Base-by-base conservation (phyloP, 35 echinoderm and acorn worm genomes). In the Ophiothrix spiculata region DNA sequence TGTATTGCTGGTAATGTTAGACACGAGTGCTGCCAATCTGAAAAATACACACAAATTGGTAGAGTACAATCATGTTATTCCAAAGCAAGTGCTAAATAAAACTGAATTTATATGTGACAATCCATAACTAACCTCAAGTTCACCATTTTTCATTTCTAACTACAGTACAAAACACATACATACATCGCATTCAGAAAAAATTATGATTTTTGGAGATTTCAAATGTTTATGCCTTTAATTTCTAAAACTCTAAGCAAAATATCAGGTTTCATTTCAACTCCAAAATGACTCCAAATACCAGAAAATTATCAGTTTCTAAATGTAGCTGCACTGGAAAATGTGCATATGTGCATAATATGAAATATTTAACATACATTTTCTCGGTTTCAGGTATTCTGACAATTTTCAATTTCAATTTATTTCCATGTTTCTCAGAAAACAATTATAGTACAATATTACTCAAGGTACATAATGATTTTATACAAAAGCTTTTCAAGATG, bases 11-110 rank as follows among this genome's bases (percentile, higher is more conserved):
- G 86, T 35, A 93, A 83, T 38, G 88, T 90, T 29, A 97, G 83
- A 82, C 94, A 97, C 35, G 87, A 87, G 80, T 97, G 90, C 76
- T 97, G 94, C 94, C 94, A 97, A 77, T 92, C 94, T 97, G 78
- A 33, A 77, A 39, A 77, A 69, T 40, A 86, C 2, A 75, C 23
- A 29, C 74, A 76, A 76, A 31, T 76, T 8, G 8, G 28, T 49
- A 19, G 42, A 49, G 42, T n/a, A n/a, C n/a, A n/a, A n/a, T n/a
- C n/a, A n/a, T n/a, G n/a, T n/a, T n/a, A n/a, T n/a, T n/a, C n/a
- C n/a, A n/a, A n/a, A n/a, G n/a, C n/a, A n/a, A n/a, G n/a, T n/a
- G n/a, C n/a, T n/a, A n/a, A n/a, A n/a, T n/a, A 49, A 49, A 49
- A 49, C 42, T 10, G 42, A 19, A 19, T 49, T 10, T 6, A 10